phyloP scores from a whole-genome alignment of 2,113 vertebrate genomes.

The Ctenomys sociabilis region DNA sequence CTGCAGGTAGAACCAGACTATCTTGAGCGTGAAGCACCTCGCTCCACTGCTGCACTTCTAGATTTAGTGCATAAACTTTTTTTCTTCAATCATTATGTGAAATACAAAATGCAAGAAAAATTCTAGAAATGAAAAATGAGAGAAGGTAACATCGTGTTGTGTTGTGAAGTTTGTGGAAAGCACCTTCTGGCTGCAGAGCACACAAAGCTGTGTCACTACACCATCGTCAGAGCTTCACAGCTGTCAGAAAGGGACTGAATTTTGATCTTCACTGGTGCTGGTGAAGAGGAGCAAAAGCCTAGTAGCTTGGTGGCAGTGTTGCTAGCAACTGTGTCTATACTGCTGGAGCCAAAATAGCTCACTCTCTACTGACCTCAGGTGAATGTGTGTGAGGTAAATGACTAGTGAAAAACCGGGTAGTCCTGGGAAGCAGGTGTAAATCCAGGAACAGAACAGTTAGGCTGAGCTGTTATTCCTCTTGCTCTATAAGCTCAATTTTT shows the following conservation, averaged over 20 bases:
- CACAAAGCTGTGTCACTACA: background rate
- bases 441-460: background rate
- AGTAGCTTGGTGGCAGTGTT: background rate
- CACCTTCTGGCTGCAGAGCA: background rate
- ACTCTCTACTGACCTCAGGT: background rate
- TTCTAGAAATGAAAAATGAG: background rate
- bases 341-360: background rate
- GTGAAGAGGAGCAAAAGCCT: background rate
- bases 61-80: background rate
- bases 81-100: background rate
- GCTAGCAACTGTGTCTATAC: background rate
- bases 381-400: background rate
- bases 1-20: background rate
- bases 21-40: background rate
- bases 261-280: background rate
- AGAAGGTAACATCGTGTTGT: background rate
- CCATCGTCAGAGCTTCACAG: rapidly evolving
- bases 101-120: background rate
- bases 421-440: too few species aligned
- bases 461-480: background rate
- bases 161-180: background rate
- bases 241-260: background rate
- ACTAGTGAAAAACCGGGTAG: background rate
- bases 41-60: background rate
- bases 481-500: background rate